Base-by-base conservation (phyloP, 2,888 invertebrate species). In the Selenia dentaria region DNA sequence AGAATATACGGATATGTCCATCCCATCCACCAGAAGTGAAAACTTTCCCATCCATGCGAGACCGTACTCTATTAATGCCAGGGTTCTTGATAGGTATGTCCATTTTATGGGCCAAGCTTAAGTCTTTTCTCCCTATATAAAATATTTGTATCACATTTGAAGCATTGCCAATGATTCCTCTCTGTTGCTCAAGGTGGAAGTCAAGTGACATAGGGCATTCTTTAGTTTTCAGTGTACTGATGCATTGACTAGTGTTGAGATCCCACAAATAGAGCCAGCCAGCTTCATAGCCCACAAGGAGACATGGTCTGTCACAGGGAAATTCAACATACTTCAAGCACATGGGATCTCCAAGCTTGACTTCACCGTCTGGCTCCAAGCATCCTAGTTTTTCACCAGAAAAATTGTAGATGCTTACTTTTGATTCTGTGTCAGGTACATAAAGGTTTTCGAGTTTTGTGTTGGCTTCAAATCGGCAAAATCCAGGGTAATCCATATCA, bases 11-110 rank as follows among this genome's bases (percentile, higher is more conserved):
- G 49, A 96, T 85, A 51, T 94, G 92, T 1, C 95, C 94, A 68
- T 96, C 96, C 94, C 95, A 95, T 20, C 95, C 94, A 6, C 94
- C 96, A 0, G 93, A 91, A 11, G 93, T 93, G 62, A 96, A 94
- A 4, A 96, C 93, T 74, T 94, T 95, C 2, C 93, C 91, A 74
- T 96, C 96, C 0, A 87, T 80, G 14, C 96, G 91, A 54, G 95
- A 90, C 60, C 92, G 92, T 4, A 96, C 92, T 58, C 93, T 92
- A 63, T 94, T 95, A 27, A 94, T 93, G 4, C 96, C 95, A 1
- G 94, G 91, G 76, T 95, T 95, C 64, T 94, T 95, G n/a, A 96
- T 91, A 22, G 87, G 79, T 40, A 94, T 82, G 66, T 94, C 93
- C 62, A 91, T 75, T 69, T 93, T 92, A 54, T 94, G 87, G 38